Evolutionary conservation across 2,113 vertebrate species (phyloP).

Genomic region (Lathamus discolor): DNA sequence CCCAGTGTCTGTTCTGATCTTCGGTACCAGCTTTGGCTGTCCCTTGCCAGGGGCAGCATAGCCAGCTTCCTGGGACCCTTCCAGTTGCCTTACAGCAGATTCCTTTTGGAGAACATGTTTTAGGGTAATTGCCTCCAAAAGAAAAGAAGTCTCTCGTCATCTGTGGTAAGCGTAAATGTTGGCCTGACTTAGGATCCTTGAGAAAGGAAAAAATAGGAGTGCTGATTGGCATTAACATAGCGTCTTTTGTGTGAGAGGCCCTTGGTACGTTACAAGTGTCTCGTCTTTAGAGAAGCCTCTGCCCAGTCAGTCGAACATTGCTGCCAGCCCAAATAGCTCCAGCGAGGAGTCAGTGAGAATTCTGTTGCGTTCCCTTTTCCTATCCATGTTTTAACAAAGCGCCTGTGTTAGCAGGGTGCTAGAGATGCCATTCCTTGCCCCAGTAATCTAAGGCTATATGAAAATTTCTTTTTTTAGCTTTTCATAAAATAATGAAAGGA

Average conservation of each 20-base stretch:
- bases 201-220: background rate
- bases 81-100: background rate
- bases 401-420: background rate
- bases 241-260: background rate
- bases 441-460: background rate
- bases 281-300: background rate
- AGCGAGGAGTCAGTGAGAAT: background rate
- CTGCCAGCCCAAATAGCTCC: background rate
- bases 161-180: background rate
- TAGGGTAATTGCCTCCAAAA: background rate
- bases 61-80: background rate
- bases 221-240: background rate
- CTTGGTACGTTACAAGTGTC: background rate
- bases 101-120: background rate
- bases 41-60: background rate
- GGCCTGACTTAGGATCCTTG: background rate
- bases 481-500: background rate
- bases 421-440: conserved; percentile 5
- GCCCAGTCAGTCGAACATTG: background rate
- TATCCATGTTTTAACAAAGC: background rate
- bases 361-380: background rate
- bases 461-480: conserved; percentile 33
- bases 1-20: background rate
- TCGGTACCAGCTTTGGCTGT: background rate
- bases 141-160: background rate